Evolutionary conservation across 2,797 vertebrate genomes (phyloP).

Genomic region (Danio kyathit): DNA sequence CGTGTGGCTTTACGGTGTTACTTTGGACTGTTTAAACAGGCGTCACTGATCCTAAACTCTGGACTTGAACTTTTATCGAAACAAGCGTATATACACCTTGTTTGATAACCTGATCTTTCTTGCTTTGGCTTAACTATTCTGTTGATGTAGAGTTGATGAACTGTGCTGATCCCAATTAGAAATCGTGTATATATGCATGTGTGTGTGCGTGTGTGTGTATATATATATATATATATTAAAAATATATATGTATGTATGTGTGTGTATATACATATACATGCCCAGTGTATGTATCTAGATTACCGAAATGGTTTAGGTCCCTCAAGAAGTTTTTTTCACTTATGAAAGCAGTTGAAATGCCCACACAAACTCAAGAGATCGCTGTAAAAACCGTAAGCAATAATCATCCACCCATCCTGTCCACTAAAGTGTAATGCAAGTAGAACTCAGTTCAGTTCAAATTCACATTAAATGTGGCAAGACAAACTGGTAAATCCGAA

Average conservation of each 20-base stretch:
- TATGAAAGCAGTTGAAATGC: slow-evolving; percentile 57
- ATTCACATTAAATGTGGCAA: slow-evolving; percentile 36
- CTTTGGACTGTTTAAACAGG: slow-evolving; percentile 60
- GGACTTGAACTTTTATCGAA: slow-evolving; percentile 53
- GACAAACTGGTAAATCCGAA: slow-evolving; percentile 7
- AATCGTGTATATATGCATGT: slow-evolving; percentile 85
- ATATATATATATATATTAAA: slow-evolving; percentile 70
- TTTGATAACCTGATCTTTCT: slow-evolving; percentile 72
- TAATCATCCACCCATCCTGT: slow-evolving; percentile 55
- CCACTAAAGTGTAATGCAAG: slow-evolving; percentile 41
- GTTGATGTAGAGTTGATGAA: slow-evolving; percentile 80
- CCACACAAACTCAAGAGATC: slow-evolving; percentile 65
- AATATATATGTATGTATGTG: slow-evolving; percentile 76
- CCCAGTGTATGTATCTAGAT: slow-evolving; percentile 82
- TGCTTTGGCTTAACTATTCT: slow-evolving; percentile 81
- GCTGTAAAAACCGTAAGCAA: slow-evolving; percentile 61
- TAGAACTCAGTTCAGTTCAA: slow-evolving; percentile 30
- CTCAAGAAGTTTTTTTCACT: slow-evolving; percentile 80
- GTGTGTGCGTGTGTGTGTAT: slow-evolving; percentile 71
- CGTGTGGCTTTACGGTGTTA: slow-evolving; percentile 79
- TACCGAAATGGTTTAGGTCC: slow-evolving; percentile 73
- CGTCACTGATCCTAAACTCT: slow-evolving; percentile 61
- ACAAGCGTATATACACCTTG: slow-evolving; percentile 68
- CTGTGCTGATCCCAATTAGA: slow-evolving; percentile 71
- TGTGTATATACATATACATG: slow-evolving; percentile 83